phyloP scores from a whole-genome alignment of 1,140 invertebrate species.

The Bilobella aurantiaca region DNA sequence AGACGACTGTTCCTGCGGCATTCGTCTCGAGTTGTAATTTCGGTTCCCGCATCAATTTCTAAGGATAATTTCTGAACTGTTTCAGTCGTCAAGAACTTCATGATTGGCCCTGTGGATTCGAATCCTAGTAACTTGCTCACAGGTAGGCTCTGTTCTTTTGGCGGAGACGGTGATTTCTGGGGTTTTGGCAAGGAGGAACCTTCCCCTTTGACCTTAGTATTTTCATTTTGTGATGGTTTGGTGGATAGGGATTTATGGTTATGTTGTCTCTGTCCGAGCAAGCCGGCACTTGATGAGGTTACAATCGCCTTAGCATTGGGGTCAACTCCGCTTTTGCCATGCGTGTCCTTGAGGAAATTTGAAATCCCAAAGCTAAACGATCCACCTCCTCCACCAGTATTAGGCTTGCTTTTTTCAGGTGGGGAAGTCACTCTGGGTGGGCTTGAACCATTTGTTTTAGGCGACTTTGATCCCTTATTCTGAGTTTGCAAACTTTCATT shows the following conservation, averaged over 20 bases:
- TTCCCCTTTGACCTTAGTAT: background rate
- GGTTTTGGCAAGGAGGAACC: background rate
- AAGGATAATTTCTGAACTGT: background rate
- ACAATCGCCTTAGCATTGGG: background rate
- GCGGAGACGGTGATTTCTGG: background rate
- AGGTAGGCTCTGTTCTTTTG: background rate
- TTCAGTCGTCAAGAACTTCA: background rate
- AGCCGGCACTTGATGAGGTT: background rate
- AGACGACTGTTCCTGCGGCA: constrained; percentile 4
- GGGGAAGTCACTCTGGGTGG: background rate
- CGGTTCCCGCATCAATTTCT: too few relatives aligned
- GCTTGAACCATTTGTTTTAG: background rate
- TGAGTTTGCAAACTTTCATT: background rate
- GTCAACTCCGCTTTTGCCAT: background rate
- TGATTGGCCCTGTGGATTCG: too few relatives aligned
- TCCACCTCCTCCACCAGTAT: too few relatives aligned
- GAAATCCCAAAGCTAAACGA: constrained; percentile 3
- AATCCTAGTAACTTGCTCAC: background rate
- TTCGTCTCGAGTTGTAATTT: constrained; percentile 2
- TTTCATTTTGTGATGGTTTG: background rate
- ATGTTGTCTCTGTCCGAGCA: background rate
- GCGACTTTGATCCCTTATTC: background rate
- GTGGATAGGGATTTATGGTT: background rate
- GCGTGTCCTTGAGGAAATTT: background rate
- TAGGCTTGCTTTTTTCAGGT: background rate